A percentile compares a stretch with the other conserved stretches of the same genome.
phyloP scores from a whole-genome alignment of 2,797 vertebrate species.

The Chelon auratus region DNA sequence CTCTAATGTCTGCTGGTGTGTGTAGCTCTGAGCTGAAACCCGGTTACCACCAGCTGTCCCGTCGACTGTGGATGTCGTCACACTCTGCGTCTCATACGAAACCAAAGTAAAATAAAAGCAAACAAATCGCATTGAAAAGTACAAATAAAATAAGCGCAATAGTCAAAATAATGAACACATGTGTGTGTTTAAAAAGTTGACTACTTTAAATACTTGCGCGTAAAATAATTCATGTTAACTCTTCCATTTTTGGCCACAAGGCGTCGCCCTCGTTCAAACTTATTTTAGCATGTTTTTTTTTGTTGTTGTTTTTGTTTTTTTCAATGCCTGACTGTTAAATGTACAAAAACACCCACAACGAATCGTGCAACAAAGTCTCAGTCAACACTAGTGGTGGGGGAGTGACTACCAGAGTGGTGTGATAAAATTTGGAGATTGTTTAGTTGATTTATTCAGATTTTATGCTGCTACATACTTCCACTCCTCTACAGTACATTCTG shows the following conservation, averaged over 20 bases:
- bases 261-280: conserved; percentile 30
- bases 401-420: no score
- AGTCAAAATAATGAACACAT: neutral
- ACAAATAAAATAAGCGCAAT: accelerated
- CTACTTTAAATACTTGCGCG: neutral
- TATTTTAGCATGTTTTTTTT: no score
- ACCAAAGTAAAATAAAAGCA: neutral
- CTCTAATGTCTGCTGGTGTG: neutral
- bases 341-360: no score
- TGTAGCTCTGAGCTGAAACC: neutral
- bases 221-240: neutral
- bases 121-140: neutral
- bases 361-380: no score
- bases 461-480: no score
- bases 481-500: no score
- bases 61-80: conserved; percentile 64
- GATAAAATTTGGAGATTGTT: no score
- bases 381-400: no score
- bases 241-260: conserved; percentile 19
- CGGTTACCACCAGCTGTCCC: neutral
- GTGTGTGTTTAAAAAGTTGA: no score
- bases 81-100: neutral
- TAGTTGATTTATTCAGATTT: no score
- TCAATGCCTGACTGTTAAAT: no score
- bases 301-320: no score